These are phyloP conservation scores for Yponomeuta sedellus DNA, from an alignment of 2,888 invertebrate species.

Conservation along the genomic window DNA sequence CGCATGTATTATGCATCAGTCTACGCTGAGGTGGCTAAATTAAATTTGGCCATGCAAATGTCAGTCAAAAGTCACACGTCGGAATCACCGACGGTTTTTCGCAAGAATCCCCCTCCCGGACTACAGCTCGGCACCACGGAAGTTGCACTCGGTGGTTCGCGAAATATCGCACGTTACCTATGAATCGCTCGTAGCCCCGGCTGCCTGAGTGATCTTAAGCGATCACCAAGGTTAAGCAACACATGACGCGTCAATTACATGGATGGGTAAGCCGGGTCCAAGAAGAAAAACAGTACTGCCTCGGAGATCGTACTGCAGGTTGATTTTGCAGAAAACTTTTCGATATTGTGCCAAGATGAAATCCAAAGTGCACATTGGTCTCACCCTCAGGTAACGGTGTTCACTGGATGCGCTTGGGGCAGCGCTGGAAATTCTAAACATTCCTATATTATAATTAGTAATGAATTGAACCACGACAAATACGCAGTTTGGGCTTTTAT, in stretches of 20 bases:
- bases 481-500: conserved; percentile 17
- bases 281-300: conserved; percentile 7
- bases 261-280: too few species aligned
- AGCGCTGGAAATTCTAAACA: neutral
- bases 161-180: too few species aligned
- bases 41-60: conserved; percentile 56
- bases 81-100: conserved; percentile 28
- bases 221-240: too few species aligned
- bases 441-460: conserved; percentile 16
- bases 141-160: neutral
- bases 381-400: conserved; percentile 17
- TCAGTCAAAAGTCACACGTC: conserved; percentile 46
- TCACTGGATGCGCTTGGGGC: conserved; percentile 19
- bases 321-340: conserved; percentile 17
- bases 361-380: conserved; percentile 20
- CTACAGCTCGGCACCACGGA: neutral
- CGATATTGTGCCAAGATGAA: conserved; percentile 19
- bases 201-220: too few species aligned
- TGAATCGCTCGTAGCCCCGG: too few species aligned
- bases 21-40: conserved; percentile 53
- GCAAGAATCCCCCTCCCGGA: neutral
- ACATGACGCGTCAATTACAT: too few species aligned
- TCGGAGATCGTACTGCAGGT: conserved; percentile 15
- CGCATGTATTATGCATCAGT: conserved; percentile 55
- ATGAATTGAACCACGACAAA: conserved; percentile 17